Evolutionary conservation across 1,140 invertebrate genomes (phyloP).

Genomic region (Diabrotica undecimpunctata): DNA sequence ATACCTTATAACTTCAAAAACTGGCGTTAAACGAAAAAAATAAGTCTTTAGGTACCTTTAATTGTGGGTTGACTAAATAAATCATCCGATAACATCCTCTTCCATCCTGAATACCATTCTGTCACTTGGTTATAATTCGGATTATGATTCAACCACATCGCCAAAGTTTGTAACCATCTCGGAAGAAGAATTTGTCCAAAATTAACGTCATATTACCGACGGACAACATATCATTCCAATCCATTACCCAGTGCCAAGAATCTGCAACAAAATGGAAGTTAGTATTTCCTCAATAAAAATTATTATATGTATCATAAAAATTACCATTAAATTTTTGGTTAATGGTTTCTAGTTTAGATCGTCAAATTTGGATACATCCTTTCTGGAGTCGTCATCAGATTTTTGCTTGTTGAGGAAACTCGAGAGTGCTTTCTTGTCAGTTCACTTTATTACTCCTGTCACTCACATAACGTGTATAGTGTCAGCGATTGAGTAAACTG

Average conservation of each 20-base stretch:
- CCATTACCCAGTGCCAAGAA: slow-evolving; percentile 74
- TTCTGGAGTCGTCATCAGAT: neutral
- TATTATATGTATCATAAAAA: neutral
- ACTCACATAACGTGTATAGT: neutral
- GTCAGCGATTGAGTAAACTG: too few species aligned
- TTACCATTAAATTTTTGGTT: neutral
- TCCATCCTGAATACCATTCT: slow-evolving; percentile 88
- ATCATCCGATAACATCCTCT: slow-evolving; percentile 67
- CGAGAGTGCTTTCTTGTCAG: neutral
- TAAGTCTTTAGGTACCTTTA: slow-evolving; percentile 54
- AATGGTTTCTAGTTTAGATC: neutral
- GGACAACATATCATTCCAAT: slow-evolving; percentile 80
- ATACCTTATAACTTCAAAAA: too few species aligned
- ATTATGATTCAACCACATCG: slow-evolving; percentile 75
- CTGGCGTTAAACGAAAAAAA: neutral
- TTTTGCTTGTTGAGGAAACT: too few species aligned
- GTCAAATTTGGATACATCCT: neutral
- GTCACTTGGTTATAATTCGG: slow-evolving; percentile 81
- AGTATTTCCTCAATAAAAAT: neutral
- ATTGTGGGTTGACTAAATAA: slow-evolving; percentile 65
- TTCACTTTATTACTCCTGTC: neutral
- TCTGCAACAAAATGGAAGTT: slow-evolving; percentile 31
- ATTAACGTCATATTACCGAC: slow-evolving; percentile 65
- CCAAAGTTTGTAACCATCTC: slow-evolving; percentile 77
- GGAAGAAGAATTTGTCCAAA: slow-evolving; percentile 82